Base-by-base conservation (phyloP, 2,888 invertebrate species). In the Tipula confusa region DNA sequence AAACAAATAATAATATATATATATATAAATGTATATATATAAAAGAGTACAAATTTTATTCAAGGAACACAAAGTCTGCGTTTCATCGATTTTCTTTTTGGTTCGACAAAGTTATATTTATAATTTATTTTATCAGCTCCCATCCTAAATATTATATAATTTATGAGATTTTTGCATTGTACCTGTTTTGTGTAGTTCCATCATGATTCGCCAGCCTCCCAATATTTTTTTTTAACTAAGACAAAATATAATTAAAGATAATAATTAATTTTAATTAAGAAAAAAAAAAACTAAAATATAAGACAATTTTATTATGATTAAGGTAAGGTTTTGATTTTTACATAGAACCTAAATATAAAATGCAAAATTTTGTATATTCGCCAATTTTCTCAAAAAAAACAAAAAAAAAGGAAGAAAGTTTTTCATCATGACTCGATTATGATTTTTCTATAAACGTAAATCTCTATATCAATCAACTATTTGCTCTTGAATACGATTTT, bases 151-250 rank as follows among this genome's bases (percentile, higher is more conserved):
- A n/a, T 43, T 7, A n/a, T 43, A 43, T n/a, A 43, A 43, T 9
- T 64, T 64, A 64, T 18, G 64, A 64, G 64, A 64, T 64, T 64
- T 43, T 18, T 64, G 64, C 64, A 64, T 64, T 64, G 64, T 64
- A 64, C 64, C 64, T 64, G 64, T 64, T 64, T 64, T 64, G 64
- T 64, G 64, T 64, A 64, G n/a, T 64, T 64, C 64, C 64, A 64
- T 64, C 64, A 64, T 64, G 24, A 11, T 64, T 64, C 64, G 64
- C 64, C 64, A 64, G 18, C 7, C 64, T 15, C 64, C 64, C 64
- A 24, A 64, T 9, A 64, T 64, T 24, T 64, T 64, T 64, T 64
- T 64, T 64, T 64, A 24, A 64, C 13, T 64, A 64, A 64, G 64
- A 64, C 64, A 64, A 64, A 48, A 64, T 64, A 64, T 64, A 64